phyloP scores from a whole-genome alignment of 2,113 vertebrate species.

The Pungitius pungitius region DNA sequence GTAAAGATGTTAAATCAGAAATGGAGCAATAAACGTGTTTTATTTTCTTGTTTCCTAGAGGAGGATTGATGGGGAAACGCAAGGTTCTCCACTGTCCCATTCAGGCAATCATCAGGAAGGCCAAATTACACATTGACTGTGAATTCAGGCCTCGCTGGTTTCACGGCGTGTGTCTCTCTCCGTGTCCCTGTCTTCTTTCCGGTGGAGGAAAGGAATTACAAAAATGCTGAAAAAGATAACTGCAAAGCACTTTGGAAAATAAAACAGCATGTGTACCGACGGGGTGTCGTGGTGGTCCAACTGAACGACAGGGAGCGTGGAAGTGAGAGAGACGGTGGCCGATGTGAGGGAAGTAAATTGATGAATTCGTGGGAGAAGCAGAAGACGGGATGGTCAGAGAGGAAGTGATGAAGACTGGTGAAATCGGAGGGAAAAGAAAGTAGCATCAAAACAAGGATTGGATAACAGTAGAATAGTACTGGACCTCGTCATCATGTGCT shows the following conservation, averaged over 20 bases:
- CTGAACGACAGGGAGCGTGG: constrained; percentile 42
- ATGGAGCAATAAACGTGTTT: constrained; percentile 84
- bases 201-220: constrained; percentile 30
- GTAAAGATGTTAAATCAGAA: constrained; percentile 78
- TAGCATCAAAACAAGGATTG: constrained; percentile 20
- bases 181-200: constrained; percentile 55
- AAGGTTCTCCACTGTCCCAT: constrained; percentile 65
- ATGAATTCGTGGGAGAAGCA: constrained; percentile 31
- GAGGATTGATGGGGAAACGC: constrained; percentile 46
- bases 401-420: constrained; percentile 68
- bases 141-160: constrained; percentile 51
- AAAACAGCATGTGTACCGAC: constrained; percentile 52
- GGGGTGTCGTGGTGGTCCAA: constrained; percentile 72
- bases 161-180: constrained; percentile 37
- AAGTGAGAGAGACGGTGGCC: constrained; percentile 34
- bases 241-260: constrained; percentile 74
- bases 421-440: constrained; percentile 49
- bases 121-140: constrained; percentile 70
- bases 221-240: constrained; percentile 40
- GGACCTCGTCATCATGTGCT: constrained; percentile 15
- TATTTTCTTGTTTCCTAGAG: constrained; percentile 71
- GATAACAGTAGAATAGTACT: constrained; percentile 2
- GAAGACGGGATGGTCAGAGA: constrained; percentile 43
- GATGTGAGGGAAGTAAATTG: constrained; percentile 31
- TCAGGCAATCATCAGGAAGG: constrained; percentile 75